Evolutionary conservation across 1,140 invertebrate genomes (phyloP).

Genomic region (Drosophila eugracilis): DNA sequence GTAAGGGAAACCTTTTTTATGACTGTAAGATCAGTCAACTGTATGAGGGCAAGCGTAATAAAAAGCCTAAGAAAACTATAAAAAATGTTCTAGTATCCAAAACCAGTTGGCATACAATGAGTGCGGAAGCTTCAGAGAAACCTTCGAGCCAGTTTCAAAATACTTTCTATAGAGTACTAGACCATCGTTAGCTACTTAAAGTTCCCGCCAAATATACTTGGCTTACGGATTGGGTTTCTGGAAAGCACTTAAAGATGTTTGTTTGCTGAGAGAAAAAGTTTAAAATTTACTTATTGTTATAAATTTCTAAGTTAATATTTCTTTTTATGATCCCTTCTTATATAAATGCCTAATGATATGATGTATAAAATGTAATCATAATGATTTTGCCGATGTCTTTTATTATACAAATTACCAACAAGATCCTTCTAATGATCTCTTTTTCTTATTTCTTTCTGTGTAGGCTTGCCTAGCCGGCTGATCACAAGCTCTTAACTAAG

Average conservation of each 20-base stretch:
- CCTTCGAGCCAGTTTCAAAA: constrained; percentile 44
- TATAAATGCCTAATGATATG: too few relatives aligned
- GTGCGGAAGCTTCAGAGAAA: constrained; percentile 40
- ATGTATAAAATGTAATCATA: not conserved
- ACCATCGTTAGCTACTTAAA: not conserved
- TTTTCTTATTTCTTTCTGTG: constrained; percentile 1
- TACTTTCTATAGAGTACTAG: constrained; percentile 9
- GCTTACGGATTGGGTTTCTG: constrained; percentile 11
- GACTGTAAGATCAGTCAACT: constrained; percentile 46
- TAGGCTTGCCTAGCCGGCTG: not conserved
- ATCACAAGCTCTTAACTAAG: constrained; percentile 36
- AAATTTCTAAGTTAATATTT: too few relatives aligned
- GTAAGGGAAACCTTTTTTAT: constrained; percentile 10
- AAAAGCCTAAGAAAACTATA: constrained; percentile 18
- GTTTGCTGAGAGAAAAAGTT: too few relatives aligned
- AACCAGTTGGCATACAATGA: constrained; percentile 34
- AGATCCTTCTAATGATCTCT: too few relatives aligned
- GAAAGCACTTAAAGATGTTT: too few relatives aligned
- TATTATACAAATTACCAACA: not conserved
- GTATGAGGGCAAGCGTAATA: constrained; percentile 42
- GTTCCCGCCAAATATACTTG: constrained; percentile 30
- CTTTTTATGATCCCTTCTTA: too few relatives aligned
- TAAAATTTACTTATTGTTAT: too few relatives aligned
- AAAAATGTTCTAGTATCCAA: constrained; percentile 16
- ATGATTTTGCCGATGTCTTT: not conserved